Conservation (phyloP, 2,113 vertebrate genomes). For the Python bivittatus region DNA sequence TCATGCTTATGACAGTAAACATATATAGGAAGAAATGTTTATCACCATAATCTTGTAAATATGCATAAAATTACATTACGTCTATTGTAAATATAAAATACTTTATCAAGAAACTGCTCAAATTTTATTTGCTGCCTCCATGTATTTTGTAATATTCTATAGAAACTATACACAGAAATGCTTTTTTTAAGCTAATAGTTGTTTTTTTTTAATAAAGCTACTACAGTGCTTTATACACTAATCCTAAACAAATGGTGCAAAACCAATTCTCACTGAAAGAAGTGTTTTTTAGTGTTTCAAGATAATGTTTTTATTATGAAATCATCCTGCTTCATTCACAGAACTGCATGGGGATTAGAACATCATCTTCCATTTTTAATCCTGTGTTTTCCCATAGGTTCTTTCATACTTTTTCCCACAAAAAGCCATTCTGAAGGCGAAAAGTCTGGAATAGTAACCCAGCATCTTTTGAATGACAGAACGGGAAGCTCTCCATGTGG, state of each 20-base stretch:
- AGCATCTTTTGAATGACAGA: background rate
- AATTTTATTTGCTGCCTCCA: background rate
- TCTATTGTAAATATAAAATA: background rate
- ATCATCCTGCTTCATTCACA: background rate
- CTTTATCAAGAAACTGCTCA: background rate
- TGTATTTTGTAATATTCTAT: background rate
- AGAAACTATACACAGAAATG: background rate
- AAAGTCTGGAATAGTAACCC: background rate
- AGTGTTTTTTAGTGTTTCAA: background rate
- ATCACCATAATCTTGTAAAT: slow-evolving; percentile 4
- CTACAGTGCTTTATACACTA: background rate
- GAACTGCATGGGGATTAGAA: background rate
- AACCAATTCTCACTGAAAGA: background rate
- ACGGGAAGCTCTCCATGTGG: background rate
- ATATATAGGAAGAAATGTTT: slow-evolving; percentile 21
- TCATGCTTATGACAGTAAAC: slow-evolving; percentile 2
- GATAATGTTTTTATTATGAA: background rate
- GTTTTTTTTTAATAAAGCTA: background rate
- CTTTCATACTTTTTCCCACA: background rate
- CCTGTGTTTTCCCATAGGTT: background rate
- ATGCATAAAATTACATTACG: background rate
- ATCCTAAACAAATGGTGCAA: background rate
- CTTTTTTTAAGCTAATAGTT: background rate
- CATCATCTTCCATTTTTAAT: background rate
- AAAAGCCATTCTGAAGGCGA: background rate